Percentiles rank a stretch among this genome's conserved stretches.
These are phyloP conservation scores for Coelopa frigida DNA, from an alignment of 1,140 invertebrate species.

Conservation along the genomic window DNA sequence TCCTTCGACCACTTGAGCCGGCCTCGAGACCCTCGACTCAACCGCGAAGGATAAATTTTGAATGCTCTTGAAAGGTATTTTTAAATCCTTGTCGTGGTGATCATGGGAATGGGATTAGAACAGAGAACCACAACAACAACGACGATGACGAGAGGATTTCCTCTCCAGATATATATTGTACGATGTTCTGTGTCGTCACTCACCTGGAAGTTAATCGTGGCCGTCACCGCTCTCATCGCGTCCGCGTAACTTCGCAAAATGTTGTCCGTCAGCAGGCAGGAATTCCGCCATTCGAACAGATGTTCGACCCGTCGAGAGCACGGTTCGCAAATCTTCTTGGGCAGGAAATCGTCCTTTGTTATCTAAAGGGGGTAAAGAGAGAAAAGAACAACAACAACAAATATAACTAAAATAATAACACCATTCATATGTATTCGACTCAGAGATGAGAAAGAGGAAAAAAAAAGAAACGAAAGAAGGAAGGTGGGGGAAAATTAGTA, in stretches of 20 bases:
- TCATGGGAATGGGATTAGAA: too few species aligned
- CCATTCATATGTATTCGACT: not conserved
- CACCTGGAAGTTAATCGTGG: constrained; percentile 58
- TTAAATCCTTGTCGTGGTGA: too few species aligned
- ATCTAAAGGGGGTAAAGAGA: constrained; percentile 49
- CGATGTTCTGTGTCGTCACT: constrained; percentile 13
- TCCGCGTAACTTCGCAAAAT: constrained; percentile 60
- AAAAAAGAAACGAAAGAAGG: not conserved
- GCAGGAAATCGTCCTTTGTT: constrained; percentile 61
- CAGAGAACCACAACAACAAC: too few species aligned
- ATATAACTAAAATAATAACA: not conserved
- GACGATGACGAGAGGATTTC: too few species aligned
- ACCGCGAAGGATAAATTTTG: too few species aligned
- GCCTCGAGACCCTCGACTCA: too few species aligned
- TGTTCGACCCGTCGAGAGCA: constrained; percentile 58
- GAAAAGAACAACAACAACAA: constrained; percentile 6
- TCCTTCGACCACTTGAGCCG: too few species aligned
- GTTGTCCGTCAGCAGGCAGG: constrained; percentile 55
- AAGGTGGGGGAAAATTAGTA: not conserved
- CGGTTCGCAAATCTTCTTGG: constrained; percentile 62
- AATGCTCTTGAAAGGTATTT: too few species aligned
- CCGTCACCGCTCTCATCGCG: constrained; percentile 56
- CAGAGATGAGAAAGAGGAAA: not conserved
- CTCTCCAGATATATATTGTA: too few species aligned
- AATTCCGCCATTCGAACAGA: constrained; percentile 60